Conservation (phyloP, 2,797 vertebrate genomes). For the Helarctos malayanus region DNA sequence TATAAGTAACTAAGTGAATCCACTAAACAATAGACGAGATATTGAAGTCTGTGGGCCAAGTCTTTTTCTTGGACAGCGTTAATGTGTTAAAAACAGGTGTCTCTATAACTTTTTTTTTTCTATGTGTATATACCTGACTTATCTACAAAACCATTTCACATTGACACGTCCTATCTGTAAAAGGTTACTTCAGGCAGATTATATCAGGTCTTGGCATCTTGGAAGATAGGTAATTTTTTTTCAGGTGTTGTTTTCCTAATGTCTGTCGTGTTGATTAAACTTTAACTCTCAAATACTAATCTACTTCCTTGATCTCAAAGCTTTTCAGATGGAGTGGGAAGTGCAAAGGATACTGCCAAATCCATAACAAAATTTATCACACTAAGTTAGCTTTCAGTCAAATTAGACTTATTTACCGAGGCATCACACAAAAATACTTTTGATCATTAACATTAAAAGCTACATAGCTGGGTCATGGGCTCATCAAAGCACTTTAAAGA, state of each 20-base stretch:
- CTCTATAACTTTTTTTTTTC: neutral
- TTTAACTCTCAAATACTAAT: neutral
- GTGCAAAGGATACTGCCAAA: neutral
- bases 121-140: neutral
- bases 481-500: neutral
- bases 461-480: neutral
- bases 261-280: neutral
- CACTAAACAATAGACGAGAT: neutral
- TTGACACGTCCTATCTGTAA: neutral
- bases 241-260: neutral
- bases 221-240: neutral
- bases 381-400: neutral
- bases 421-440: neutral
- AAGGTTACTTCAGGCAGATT: neutral
- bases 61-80: neutral
- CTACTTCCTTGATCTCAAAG: neutral
- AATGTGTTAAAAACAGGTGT: neutral
- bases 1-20: neutral
- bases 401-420: constrained; percentile 5
- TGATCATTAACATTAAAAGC: constrained; percentile 4
- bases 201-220: neutral
- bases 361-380: neutral
- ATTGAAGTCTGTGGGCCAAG: neutral
- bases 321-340: neutral
- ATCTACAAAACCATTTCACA: neutral